Conservation (phyloP, 2,113 vertebrate species). For the Apteryx owenii region DNA sequence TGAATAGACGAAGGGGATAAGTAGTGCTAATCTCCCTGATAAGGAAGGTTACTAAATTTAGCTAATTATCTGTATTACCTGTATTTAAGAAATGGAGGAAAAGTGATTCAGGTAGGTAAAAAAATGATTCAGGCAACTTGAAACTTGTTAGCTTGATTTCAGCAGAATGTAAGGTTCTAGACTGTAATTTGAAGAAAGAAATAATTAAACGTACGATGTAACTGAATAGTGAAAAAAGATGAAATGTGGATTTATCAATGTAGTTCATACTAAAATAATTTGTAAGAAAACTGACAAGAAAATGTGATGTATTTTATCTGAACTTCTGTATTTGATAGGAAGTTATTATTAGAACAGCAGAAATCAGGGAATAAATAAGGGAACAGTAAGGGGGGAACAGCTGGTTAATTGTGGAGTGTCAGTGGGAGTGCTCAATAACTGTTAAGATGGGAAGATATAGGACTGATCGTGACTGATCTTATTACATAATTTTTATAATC, state of each 20-base stretch:
- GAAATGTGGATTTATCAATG: neutral
- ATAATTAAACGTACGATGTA: neutral
- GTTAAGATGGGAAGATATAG: neutral
- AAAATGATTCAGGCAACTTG: neutral
- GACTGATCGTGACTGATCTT: neutral
- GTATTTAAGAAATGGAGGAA: neutral
- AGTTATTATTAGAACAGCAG: neutral
- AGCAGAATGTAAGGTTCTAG: neutral
- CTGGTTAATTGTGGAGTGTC: neutral
- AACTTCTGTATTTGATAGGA: neutral
- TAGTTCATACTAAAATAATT: neutral
- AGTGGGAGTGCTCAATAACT: neutral
- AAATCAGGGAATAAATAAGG: neutral
- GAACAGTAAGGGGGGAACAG: neutral
- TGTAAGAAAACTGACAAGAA: neutral
- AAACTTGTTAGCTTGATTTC: neutral
- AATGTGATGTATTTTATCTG: neutral
- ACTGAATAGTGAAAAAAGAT: neutral
- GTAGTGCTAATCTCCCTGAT: neutral
- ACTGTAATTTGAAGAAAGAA: neutral
- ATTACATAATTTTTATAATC: neutral
- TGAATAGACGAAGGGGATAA: neutral
- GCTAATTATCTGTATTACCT: neutral
- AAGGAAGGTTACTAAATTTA: neutral
- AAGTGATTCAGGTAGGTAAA: neutral